A percentile compares a stretch with the other conserved stretches of the same genome.
phyloP scores from a whole-genome alignment of 1,140 invertebrate species.

The Heliothis virescens region DNA sequence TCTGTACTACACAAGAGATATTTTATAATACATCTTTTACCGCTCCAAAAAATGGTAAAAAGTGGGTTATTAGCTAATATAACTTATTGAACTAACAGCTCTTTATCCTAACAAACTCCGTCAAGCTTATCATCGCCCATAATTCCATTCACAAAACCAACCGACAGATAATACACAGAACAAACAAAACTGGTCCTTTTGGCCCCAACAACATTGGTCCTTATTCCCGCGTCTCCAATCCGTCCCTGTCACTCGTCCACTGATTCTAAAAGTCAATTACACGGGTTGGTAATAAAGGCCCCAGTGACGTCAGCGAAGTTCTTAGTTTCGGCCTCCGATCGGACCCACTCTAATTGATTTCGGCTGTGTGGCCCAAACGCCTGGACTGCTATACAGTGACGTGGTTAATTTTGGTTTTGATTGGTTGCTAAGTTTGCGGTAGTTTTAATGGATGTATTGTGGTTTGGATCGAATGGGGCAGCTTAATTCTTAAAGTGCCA shows the following conservation, averaged over 20 bases:
- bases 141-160: no score
- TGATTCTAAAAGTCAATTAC: constrained; percentile 42
- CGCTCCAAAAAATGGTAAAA: no score
- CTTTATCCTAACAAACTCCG: no score
- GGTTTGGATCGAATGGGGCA: no score
- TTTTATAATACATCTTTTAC: no score
- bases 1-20: no score
- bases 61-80: no score
- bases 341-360: constrained; percentile 36
- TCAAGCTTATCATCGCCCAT: no score
- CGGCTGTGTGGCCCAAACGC: constrained; percentile 17
- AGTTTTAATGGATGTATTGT: neutral
- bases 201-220: neutral
- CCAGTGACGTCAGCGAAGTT: constrained; percentile 32
- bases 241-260: constrained; percentile 26
- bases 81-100: no score
- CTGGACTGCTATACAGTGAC: constrained; percentile 20
- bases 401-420: constrained; percentile 12
- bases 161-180: no score
- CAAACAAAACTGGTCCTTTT: no score
- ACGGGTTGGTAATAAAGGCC: constrained; percentile 33
- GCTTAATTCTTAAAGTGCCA: no score
- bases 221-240: neutral
- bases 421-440: neutral
- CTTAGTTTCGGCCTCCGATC: constrained; percentile 10